phyloP scores from a whole-genome alignment of 2,113 vertebrate species.

The Atractosteus spatula region DNA sequence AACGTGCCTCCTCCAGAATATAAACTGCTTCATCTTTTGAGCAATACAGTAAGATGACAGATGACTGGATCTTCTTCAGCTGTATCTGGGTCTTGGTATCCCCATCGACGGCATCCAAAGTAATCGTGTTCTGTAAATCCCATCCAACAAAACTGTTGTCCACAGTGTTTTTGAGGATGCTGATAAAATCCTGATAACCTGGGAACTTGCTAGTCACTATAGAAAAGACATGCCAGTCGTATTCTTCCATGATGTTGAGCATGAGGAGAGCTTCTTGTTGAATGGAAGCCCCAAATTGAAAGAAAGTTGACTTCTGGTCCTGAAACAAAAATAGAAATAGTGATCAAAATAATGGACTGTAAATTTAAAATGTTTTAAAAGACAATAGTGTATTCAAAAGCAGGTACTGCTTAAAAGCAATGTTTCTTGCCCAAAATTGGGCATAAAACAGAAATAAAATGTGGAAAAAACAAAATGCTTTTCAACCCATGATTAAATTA shows the following conservation, averaged over 20 bases:
- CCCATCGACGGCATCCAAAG: conserved; percentile 84
- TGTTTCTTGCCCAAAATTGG: no score
- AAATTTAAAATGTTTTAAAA: no score
- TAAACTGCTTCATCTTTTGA: conserved; percentile 91
- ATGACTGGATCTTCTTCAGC: conserved; percentile 95
- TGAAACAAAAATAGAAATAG: conserved; percentile 43
- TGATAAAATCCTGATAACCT: conserved; percentile 94
- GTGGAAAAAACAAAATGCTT: no score
- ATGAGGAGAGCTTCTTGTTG: conserved; percentile 94
- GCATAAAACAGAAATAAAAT: no score
- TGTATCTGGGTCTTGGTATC: conserved; percentile 88
- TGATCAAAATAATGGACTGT: no score
- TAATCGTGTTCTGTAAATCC: conserved; percentile 92
- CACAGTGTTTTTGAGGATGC: conserved; percentile 88
- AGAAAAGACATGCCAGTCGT: conserved; percentile 97
- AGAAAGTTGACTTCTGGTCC: conserved; percentile 94
- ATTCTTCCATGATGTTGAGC: conserved; percentile 98
- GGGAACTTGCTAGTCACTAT: conserved; percentile 95
- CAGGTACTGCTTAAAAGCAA: no score
- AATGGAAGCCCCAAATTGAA: conserved; percentile 97
- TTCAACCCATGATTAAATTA: no score
- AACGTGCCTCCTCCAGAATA: conserved; percentile 91
- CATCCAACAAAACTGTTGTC: conserved; percentile 98
- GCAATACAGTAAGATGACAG: conserved; percentile 90
- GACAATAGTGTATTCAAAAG: no score